A percentile compares a stretch with the other conserved stretches of the same genome.
Conservation (phyloP, 2,888 invertebrate genomes). For the Polyommatus iphigenia region DNA sequence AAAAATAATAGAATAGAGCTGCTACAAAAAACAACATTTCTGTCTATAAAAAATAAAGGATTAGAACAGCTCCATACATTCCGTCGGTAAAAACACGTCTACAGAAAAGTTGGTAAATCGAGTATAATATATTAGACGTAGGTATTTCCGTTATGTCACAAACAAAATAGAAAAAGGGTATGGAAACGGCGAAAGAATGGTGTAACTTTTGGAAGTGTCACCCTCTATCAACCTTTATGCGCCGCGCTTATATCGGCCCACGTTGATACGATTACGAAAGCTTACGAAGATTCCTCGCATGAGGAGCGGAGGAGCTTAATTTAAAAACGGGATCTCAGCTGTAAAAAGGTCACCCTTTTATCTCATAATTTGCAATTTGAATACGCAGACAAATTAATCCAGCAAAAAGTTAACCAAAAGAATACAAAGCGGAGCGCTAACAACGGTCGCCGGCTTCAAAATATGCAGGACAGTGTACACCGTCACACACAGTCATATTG, state of each 20-base stretch:
- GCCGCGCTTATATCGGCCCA: slow-evolving; percentile 52
- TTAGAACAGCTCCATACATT: slow-evolving; percentile 1
- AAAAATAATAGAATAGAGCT: neutral
- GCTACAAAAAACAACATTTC: neutral
- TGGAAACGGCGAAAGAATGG: slow-evolving; percentile 65
- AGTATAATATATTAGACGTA: slow-evolving; percentile 39
- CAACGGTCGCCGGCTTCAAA: slow-evolving; percentile 55
- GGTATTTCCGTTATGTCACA: slow-evolving; percentile 48
- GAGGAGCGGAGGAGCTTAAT: slow-evolving; percentile 32
- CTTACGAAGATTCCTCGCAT: slow-evolving; percentile 36
- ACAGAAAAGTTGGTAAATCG: slow-evolving; percentile 37
- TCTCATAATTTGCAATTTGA: slow-evolving; percentile 76
- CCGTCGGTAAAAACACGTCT: slow-evolving; percentile 27
- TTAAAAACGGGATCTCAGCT: slow-evolving; percentile 45
- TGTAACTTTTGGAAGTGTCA: slow-evolving; percentile 61
- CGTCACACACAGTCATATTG: slow-evolving; percentile 42
- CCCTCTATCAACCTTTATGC: slow-evolving; percentile 55
- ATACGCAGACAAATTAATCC: slow-evolving; percentile 78
- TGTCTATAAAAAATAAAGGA: neutral
- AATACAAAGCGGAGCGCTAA: slow-evolving; percentile 61
- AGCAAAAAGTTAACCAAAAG: slow-evolving; percentile 69
- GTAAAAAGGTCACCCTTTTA: slow-evolving; percentile 68
- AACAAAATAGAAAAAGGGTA: slow-evolving; percentile 69
- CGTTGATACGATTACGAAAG: slow-evolving; percentile 44
- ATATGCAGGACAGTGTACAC: slow-evolving; percentile 62